Base-by-base conservation (phyloP, 2,888 invertebrate genomes). In the Octodonta nipae region DNA sequence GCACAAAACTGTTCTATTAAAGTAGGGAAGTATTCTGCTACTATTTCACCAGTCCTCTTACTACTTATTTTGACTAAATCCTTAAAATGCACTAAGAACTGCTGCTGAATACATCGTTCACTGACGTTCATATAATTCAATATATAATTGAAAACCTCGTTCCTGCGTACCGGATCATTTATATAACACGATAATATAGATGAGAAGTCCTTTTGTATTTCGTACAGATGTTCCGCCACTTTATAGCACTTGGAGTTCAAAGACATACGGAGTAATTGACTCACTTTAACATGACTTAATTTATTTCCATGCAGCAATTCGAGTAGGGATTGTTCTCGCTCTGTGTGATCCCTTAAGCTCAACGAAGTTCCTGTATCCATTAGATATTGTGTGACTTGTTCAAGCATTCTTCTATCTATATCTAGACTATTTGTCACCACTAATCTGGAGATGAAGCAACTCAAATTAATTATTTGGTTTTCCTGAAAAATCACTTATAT, bases 311-410 rank as follows among this genome's bases (percentile, higher is more conserved):
- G 63, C 7, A 83, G 59, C 15, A 84, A 59, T 51, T 82, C 80
- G 29, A 81, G 60, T 60, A 81, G 67, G 2, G 80, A 77, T 50
- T 78, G 78, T 52, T 85, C 80, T 20, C 80, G 63, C 55, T 83
- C 82, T 36, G 73, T 71, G 41, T 70, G 70, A 46, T 70, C 67
- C 1, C 70, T 58, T 54, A 50, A 37, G 30, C 51, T 56, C 35
- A 60, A 37, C 3, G 50, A 43, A 32, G 51, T 45, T 4, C 44
- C 49, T 8, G 46, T 43, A 32, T 51, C 44, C 3, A 56, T 60
- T 38, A 63, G 40, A 3, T 51, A 48, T 33, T 73, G 72, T 42
- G 80, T 68, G 1, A 72, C 65, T 16, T 60, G 63, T 41, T 75
- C 70, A 51, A 81, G 64, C 16, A 78, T 52, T 15, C 43, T 43